Base-by-base conservation (phyloP, 2,113 vertebrate species). In the Calyptommatus sinebrachiatus region DNA sequence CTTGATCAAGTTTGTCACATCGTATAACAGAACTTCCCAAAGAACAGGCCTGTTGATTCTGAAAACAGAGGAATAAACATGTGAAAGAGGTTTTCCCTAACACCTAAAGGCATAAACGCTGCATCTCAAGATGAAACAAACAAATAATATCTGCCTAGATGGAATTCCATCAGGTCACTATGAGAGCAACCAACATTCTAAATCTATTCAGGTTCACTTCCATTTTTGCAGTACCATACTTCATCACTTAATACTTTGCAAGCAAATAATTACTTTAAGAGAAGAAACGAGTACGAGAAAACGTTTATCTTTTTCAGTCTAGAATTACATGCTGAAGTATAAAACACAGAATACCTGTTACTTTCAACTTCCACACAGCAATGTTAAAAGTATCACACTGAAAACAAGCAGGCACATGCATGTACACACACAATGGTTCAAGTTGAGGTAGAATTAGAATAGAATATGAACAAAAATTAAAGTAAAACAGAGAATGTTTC, bases 1-100 rank as follows among this genome's bases (percentile, higher is more conserved):
- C 91, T 89, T 99, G 98, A 83, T 99, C 98, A 83, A 99, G 95
- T 91, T 99, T 99, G 90, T 99, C 98, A 83, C 95, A 97, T 65
- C 98, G 96, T 86, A 99, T 92, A 69, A 99, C 88, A 2, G 95
- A 90, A 86, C 97, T 96, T 88, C 97, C 97, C 91, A 96, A 88
- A 50, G 94, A 89, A 11, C 95, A 94, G 76, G 94, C 91, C 28
- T 94, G 94, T 71, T 97, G 97, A 85, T 95, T 96, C 96, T 98
- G 85, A 88, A 73, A 84, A 83, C 71, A 85, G 26, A 82, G 78
- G 21, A 82, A 53, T 7, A 31, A 10, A 61, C 77, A 78, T 78
- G 73, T 29, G 2, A 74, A 24, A 86, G 83, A 20, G 35, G 0
- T 45, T 83, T 22, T 28, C 81, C 41, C 46, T 81, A 75, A 86